These are phyloP conservation scores for Cyclina sinensis DNA, from an alignment of 1,140 invertebrate genomes.

Conservation along the genomic window DNA sequence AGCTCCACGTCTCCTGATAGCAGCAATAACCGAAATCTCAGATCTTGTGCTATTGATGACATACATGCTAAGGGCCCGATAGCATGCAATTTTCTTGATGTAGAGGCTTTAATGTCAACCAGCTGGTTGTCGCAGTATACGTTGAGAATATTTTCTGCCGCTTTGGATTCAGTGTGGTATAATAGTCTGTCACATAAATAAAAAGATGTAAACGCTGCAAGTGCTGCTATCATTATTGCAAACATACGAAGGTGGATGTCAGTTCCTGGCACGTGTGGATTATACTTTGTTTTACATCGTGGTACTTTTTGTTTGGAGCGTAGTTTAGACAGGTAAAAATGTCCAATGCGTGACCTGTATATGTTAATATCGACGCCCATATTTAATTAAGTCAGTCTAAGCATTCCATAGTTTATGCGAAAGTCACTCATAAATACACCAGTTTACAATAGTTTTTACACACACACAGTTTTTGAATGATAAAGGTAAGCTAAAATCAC, in stretches of 20 bases:
- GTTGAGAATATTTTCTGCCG: not conserved
- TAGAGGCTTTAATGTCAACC: not conserved
- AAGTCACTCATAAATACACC: too few species aligned
- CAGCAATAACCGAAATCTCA: not conserved
- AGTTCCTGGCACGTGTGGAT: not conserved
- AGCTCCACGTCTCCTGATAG: not conserved
- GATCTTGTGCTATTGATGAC: not conserved
- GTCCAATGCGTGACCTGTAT: not conserved
- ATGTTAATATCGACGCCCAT: constrained; percentile 7
- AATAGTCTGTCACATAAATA: not conserved
- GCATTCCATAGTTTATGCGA: not conserved
- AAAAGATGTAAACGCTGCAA: not conserved
- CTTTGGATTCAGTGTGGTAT: not conserved
- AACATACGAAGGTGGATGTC: not conserved
- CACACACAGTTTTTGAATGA: too few species aligned
- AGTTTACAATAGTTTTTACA: too few species aligned
- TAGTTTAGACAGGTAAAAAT: not conserved
- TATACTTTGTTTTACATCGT: not conserved
- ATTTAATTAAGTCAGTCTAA: not conserved
- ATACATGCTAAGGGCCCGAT: not conserved
- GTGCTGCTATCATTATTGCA: not conserved
- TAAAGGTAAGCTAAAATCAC: too few species aligned
- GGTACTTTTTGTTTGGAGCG: not conserved
- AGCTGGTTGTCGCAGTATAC: not conserved
- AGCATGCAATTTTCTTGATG: constrained; percentile 1